phyloP scores from a whole-genome alignment of 92 coral and sea anemone species.

The Parazoanthus atlanticus region DNA sequence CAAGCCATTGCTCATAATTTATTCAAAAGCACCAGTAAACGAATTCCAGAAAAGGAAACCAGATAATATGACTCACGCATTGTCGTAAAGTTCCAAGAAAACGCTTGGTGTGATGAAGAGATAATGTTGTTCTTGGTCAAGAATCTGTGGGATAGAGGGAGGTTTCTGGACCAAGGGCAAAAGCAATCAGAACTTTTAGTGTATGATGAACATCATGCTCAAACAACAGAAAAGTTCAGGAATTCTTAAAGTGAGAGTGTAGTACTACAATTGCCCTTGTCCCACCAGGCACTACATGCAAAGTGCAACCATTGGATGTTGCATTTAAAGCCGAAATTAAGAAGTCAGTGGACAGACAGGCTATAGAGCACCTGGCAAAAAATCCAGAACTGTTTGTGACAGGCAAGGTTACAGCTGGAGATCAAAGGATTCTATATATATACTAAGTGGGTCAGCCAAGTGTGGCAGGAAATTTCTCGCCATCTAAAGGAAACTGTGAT shows the following conservation, averaged over 20 bases:
- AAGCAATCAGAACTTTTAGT: constrained; percentile 24
- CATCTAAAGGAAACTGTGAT: constrained; percentile 42
- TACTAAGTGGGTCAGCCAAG: constrained; percentile 51
- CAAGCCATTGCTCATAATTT: constrained; percentile 27
- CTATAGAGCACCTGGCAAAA: constrained; percentile 41
- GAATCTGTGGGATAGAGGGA: constrained; percentile 37
- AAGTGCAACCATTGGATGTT: constrained; percentile 57
- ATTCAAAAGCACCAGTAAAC: constrained; percentile 51
- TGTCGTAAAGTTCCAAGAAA: constrained; percentile 57
- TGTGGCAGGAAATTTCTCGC: constrained; percentile 50
- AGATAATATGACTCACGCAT: constrained; percentile 41
- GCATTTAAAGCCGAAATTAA: constrained; percentile 53
- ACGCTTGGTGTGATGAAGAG: constrained; percentile 59
- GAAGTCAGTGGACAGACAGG: constrained; percentile 50
- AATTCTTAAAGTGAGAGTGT: constrained; percentile 30
- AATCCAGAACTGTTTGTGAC: constrained; percentile 51
- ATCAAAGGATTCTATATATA: constrained; percentile 40
- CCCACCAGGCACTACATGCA: constrained; percentile 54
- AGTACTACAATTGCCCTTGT: constrained; percentile 29
- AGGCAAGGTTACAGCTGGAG: constrained; percentile 48
- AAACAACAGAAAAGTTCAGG: constrained; percentile 48
- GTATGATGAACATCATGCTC: constrained; percentile 40
- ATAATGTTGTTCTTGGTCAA: constrained; percentile 43
- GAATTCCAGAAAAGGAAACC: constrained; percentile 51
- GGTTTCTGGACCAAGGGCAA: constrained; percentile 11